Evolutionary conservation across 2,888 invertebrate species (phyloP).

Genomic region (Drosophila diplacantha): DNA sequence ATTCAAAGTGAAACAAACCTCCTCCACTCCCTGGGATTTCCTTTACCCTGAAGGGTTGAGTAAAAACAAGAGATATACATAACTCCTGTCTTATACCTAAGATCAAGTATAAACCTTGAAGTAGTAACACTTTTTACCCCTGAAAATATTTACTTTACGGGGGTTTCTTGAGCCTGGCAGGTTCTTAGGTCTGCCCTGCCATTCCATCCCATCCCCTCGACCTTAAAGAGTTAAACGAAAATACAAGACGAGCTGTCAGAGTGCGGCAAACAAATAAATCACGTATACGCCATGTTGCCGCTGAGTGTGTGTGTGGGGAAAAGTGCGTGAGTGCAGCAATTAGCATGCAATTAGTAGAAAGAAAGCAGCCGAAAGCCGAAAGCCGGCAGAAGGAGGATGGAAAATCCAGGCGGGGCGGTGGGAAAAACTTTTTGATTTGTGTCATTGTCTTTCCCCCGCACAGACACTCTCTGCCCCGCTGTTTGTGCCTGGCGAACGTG

Average conservation of each 20-base stretch:
- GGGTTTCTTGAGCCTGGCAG: neutral
- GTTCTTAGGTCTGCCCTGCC: too few relatives aligned
- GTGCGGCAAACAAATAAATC: constrained; percentile 49
- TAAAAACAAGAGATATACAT: too few relatives aligned
- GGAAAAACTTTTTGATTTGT: constrained; percentile 65
- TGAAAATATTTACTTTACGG: neutral
- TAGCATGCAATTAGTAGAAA: constrained; percentile 47
- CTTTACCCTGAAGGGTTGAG: too few relatives aligned
- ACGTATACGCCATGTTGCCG: constrained; percentile 58
- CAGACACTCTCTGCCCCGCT: constrained; percentile 11
- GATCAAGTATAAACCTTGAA: neutral
- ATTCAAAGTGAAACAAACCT: too few relatives aligned
- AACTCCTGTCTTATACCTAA: neutral
- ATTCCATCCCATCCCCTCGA: neutral
- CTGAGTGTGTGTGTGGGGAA: neutral
- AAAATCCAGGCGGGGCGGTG: constrained; percentile 20
- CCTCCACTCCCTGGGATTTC: too few relatives aligned
- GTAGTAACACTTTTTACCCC: neutral
- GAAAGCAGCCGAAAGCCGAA: constrained; percentile 7
- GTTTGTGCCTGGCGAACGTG: constrained; percentile 54
- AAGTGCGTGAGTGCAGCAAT: constrained; percentile 48
- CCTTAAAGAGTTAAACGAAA: neutral
- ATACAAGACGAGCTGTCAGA: neutral
- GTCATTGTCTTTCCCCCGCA: constrained; percentile 50
- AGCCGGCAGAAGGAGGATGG: constrained; percentile 1